phyloP scores from a whole-genome alignment of 2,888 invertebrate species.

The Limnephilus rhombicus region DNA sequence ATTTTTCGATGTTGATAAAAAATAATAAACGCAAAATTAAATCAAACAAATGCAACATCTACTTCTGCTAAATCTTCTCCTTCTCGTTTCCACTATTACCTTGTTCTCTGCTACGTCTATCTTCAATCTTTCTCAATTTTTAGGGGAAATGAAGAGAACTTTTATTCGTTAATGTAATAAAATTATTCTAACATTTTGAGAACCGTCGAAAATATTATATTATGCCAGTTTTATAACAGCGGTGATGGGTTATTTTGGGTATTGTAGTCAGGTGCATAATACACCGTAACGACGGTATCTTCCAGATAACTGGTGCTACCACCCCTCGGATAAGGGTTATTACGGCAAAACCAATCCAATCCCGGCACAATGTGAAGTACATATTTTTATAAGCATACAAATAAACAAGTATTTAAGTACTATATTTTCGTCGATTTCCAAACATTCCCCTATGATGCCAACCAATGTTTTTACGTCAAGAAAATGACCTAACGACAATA shows the following conservation, averaged over 20 bases:
- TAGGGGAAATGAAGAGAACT: too few relatives aligned
- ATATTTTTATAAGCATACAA: neutral
- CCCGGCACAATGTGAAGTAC: neutral
- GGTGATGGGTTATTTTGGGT: slow-evolving; percentile 26
- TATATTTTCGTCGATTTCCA: neutral
- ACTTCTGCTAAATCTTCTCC: too few relatives aligned
- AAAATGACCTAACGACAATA: neutral
- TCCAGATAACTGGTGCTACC: neutral
- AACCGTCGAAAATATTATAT: neutral
- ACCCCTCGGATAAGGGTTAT: neutral
- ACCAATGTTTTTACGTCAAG: neutral
- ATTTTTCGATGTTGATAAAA: too few relatives aligned
- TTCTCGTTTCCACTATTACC: too few relatives aligned
- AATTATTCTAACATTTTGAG: neutral
- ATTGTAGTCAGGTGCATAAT: slow-evolving; percentile 37
- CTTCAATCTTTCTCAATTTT: too few relatives aligned
- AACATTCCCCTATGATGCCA: neutral
- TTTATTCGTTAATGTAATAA: neutral
- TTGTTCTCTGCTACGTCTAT: too few relatives aligned
- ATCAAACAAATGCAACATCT: too few relatives aligned
- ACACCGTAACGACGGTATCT: slow-evolving; percentile 21
- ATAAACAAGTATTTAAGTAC: neutral
- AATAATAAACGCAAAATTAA: too few relatives aligned
- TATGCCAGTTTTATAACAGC: slow-evolving; percentile 12
- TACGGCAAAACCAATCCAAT: neutral